Base-by-base conservation (phyloP, 2,888 invertebrate species). In the Pheosia gnoma region DNA sequence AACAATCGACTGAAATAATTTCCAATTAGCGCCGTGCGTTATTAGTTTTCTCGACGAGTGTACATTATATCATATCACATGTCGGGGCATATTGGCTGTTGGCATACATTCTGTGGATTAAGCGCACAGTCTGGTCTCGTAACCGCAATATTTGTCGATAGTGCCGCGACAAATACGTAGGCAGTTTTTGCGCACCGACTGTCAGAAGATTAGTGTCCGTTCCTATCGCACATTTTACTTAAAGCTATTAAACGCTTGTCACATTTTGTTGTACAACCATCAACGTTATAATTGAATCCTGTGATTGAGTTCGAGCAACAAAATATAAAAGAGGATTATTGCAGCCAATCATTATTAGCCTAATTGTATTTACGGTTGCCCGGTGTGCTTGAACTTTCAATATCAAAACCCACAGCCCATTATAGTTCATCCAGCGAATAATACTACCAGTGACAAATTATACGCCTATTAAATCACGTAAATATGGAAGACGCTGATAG, bases 81-180 rank as follows among this genome's bases (percentile, higher is more conserved):
- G 77, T 79, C 72, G 60, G 51, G 72, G 72, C 52, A 65, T 79
- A 81, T 79, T 80, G 72, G 71, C 69, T 72, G 75, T 77, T 83
- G 81, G 81, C 83, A 84, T 75, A 81, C 75, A 81, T 86, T 80
- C 69, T 63, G 58, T 60, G 76, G 84, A 87, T 86, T 85, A 85
- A 83, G 80, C 60, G 61, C 81, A 69, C 74, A 73, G 74, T 78
- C 77, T 76, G 73, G 72, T 78, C 77, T 79, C 72, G 59, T 85
- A 83, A 87, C 88, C 86, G 83, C 84, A 84, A 83, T 86, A 77
- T 79, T 71, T 63, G 72, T 74, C 74, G 81, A 82, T 80, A 83
- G 79, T 75, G 76, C 71, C 61, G 70, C 72, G 74, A 78, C 79
- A 74, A 61, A 67, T 75, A 76, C 25, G 0, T 25, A 25, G 76